Evolutionary conservation across 2,888 invertebrate species (phyloP).

Genomic region (Bembecia ichneumoniformis): DNA sequence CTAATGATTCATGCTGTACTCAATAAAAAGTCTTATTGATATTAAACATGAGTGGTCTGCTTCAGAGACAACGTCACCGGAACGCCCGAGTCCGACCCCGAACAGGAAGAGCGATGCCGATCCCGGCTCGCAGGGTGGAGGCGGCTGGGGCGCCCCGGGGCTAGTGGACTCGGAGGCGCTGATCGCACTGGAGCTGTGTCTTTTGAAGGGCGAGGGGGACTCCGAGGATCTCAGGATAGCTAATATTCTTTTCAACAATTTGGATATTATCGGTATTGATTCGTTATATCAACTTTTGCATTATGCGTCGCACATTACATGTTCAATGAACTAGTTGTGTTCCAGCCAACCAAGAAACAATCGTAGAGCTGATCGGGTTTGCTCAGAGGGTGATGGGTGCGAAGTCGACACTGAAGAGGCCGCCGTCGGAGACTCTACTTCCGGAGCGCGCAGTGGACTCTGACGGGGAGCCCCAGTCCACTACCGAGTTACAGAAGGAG

Average conservation of each 20-base stretch:
- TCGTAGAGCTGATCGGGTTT: constrained; percentile 94
- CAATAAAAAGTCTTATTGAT: too few species aligned
- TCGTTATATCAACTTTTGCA: too few species aligned
- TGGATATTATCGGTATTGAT: constrained; percentile 95
- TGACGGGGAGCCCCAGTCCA: constrained; percentile 88
- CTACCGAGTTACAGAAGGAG: constrained; percentile 65
- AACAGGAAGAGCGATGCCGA: constrained; percentile 24
- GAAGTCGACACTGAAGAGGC: constrained; percentile 1
- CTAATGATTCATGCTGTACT: too few species aligned
- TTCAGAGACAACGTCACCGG: constrained; percentile 22
- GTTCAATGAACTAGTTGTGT: constrained; percentile 3
- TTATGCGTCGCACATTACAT: too few species aligned
- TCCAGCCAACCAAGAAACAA: constrained; percentile 93
- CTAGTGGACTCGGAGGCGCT: constrained; percentile 86
- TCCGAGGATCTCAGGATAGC: constrained; percentile 78
- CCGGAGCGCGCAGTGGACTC: constrained; percentile 47
- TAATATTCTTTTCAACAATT: constrained; percentile 92
- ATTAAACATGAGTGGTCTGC: background rate
- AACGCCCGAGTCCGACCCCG: constrained; percentile 31
- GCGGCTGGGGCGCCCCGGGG: constrained; percentile 78
- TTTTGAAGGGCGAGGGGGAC: constrained; percentile 59
- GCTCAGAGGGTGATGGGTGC: constrained; percentile 75
- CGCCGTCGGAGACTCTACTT: background rate
- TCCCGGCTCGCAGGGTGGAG: constrained; percentile 25
- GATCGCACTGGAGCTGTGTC: constrained; percentile 73